These are phyloP conservation scores for Megaceryle torquata DNA, from an alignment of 2,113 vertebrate species.

Conservation along the genomic window DNA sequence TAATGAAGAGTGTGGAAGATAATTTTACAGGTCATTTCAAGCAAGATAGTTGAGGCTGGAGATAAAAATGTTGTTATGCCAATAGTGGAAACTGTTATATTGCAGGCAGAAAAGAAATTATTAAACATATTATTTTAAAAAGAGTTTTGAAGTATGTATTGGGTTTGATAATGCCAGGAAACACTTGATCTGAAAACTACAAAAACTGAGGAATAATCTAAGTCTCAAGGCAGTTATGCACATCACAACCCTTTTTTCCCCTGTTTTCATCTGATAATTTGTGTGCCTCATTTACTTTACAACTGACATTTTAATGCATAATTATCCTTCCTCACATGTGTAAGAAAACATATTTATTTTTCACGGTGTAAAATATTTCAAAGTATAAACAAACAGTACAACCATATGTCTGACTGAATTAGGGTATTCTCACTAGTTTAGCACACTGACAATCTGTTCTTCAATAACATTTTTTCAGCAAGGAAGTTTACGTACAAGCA, in stretches of 20 bases:
- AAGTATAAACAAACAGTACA: neutral
- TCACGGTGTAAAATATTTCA: neutral
- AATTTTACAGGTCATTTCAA: constrained; percentile 67
- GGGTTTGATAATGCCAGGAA: neutral
- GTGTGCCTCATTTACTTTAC: neutral
- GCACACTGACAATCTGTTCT: neutral
- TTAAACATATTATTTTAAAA: neutral
- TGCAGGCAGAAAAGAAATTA: neutral
- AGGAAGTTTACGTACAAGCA: neutral
- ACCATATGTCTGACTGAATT: neutral
- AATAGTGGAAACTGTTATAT: neutral
- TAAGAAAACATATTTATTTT: neutral
- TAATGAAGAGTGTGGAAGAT: constrained; percentile 53
- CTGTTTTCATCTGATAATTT: neutral
- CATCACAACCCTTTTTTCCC: neutral
- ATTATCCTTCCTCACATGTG: neutral
- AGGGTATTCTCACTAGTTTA: neutral
- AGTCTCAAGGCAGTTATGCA: neutral
- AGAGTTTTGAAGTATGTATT: neutral
- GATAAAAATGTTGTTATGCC: constrained; percentile 10
- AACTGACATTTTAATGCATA: neutral
- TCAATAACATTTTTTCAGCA: neutral
- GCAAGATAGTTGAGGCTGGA: constrained; percentile 1
- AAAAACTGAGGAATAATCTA: neutral
- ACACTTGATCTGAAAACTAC: neutral